Evolutionary conservation across 2,113 vertebrate species (phyloP).

Genomic region (Stigmatopora argus): DNA sequence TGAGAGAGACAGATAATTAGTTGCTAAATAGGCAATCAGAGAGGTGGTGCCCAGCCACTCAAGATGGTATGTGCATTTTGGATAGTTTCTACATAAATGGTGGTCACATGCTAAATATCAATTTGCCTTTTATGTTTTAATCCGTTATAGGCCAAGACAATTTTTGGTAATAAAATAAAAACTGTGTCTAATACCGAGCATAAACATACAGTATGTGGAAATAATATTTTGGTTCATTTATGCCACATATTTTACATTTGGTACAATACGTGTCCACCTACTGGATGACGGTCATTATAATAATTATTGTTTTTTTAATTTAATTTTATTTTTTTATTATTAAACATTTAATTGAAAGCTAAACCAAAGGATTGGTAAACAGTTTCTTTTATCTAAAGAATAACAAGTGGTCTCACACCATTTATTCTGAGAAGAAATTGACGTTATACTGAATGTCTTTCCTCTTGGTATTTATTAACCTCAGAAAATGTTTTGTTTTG

Average conservation of each 20-base stretch:
- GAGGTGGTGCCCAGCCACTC: constrained; percentile 60
- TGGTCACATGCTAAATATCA: constrained; percentile 25
- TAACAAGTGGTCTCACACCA: constrained; percentile 7
- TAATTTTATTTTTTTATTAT: too few species aligned
- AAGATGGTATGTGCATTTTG: constrained; percentile 53
- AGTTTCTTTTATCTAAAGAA: constrained; percentile 15
- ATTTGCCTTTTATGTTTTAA: constrained; percentile 2
- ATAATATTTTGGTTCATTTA: too few species aligned
- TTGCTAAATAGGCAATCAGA: constrained; percentile 66
- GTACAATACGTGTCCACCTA: too few species aligned
- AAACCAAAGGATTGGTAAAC: too few species aligned
- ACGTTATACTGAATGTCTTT: constrained; percentile 14
- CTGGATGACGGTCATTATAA: too few species aligned
- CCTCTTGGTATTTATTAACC: constrained; percentile 25
- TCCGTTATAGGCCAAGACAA: too few species aligned
- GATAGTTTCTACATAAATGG: constrained; percentile 42
- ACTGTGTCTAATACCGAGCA: too few species aligned
- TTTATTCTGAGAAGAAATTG: constrained; percentile 19
- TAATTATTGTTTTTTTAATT: too few species aligned
- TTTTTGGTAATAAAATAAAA: too few species aligned
- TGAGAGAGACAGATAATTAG: constrained; percentile 60
- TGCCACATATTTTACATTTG: too few species aligned
- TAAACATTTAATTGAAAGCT: too few species aligned
- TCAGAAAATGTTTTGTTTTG: constrained; percentile 36
- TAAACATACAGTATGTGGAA: too few species aligned